Conservation (phyloP, 2,113 vertebrate species). For the Myrmecophaga tridactyla region DNA sequence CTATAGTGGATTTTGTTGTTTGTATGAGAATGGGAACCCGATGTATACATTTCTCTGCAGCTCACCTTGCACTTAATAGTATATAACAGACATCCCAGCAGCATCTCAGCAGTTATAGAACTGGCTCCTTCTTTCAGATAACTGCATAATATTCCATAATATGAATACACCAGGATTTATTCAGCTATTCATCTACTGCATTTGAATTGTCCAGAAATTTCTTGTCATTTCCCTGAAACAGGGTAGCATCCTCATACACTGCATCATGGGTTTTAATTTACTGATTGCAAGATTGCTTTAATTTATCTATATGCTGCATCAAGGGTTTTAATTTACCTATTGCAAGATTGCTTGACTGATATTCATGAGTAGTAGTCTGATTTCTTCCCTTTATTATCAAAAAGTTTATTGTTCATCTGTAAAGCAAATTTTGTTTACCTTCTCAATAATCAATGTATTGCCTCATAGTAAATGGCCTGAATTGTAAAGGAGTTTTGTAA, state of each 20-base stretch:
- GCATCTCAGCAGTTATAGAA: not conserved
- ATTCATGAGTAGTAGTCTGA: not conserved
- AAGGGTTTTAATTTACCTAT: conserved; percentile 19
- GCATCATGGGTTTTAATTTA: conserved; percentile 38
- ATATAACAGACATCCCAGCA: not conserved
- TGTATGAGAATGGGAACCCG: not conserved
- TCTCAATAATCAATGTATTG: not conserved
- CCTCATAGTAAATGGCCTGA: not conserved
- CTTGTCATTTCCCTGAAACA: not conserved
- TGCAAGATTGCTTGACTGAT: not conserved
- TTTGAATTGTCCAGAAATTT: not conserved
- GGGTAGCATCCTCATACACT: not conserved
- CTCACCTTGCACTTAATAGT: not conserved
- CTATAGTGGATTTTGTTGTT: not conserved
- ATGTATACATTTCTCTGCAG: not conserved
- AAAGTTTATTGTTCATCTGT: not conserved
- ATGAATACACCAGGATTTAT: not conserved
- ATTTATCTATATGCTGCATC: too few species aligned
- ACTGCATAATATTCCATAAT: not conserved
- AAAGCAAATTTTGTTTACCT: not conserved
- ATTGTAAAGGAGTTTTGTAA: not conserved
- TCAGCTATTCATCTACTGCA: not conserved
- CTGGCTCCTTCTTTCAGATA: conserved; percentile 16
- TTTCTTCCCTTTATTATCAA: not conserved
- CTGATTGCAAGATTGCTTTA: not conserved